Evolutionary conservation across 2,888 invertebrate species (phyloP).

Genomic region (Flexamia atlantica): DNA sequence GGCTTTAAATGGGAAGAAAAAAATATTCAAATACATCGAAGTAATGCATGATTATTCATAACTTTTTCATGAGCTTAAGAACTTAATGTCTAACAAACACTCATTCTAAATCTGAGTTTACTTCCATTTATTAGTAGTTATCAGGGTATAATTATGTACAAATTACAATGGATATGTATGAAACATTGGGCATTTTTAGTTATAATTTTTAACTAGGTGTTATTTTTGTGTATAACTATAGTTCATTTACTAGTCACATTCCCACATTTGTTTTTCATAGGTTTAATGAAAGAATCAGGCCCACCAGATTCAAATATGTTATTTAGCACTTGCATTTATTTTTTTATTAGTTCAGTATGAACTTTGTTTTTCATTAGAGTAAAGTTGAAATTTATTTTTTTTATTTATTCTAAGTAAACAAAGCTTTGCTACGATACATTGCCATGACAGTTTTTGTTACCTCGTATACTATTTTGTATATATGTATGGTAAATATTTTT

Average conservation of each 20-base stretch:
- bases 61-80: too few relatives aligned
- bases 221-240: slow-evolving; percentile 4
- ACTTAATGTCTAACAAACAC: too few relatives aligned
- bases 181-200: slow-evolving; percentile 9
- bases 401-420: background rate
- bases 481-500: slow-evolving; percentile 10
- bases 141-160: slow-evolving; percentile 39
- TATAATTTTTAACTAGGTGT: background rate
- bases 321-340: too few relatives aligned
- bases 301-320: background rate
- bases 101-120: too few relatives aligned
- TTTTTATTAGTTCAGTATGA: too few relatives aligned
- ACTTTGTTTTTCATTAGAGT: background rate
- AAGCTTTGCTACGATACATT: background rate
- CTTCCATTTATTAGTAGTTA: too few relatives aligned
- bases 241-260: slow-evolving; percentile 23
- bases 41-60: too few relatives aligned
- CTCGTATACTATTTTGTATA: slow-evolving; percentile 31
- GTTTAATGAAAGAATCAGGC: background rate
- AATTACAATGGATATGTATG: background rate
- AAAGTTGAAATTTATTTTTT: background rate
- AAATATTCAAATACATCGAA: too few relatives aligned
- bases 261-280: background rate
- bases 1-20: too few relatives aligned
- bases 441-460: slow-evolving; percentile 43